These are phyloP conservation scores for Rhinoraja longicauda DNA, from an alignment of 2,797 vertebrate genomes.

Conservation along the genomic window DNA sequence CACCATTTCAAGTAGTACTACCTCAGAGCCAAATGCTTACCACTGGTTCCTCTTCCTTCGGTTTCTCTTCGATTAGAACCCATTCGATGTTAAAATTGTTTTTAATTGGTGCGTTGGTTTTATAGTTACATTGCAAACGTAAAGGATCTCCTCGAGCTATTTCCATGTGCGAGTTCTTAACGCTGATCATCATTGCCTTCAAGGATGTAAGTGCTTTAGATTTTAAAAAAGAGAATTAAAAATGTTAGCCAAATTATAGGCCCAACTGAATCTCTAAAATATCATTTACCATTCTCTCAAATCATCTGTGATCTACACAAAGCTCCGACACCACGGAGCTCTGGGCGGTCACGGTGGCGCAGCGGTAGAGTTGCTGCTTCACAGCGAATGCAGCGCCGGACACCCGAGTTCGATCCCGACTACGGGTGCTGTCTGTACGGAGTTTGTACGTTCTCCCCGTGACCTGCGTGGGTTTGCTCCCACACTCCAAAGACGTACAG, in stretches of 20 bases:
- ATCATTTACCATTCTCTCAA: neutral
- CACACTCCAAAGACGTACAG: too few relatives aligned
- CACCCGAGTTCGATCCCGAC: too few relatives aligned
- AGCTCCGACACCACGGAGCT: neutral
- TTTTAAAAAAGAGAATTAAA: neutral
- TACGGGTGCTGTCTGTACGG: too few relatives aligned
- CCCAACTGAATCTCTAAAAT: neutral
- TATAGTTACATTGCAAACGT: constrained; percentile 54
- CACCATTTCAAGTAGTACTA: too few relatives aligned
- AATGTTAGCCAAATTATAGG: neutral
- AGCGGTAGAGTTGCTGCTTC: too few relatives aligned
- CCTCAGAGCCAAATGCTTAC: neutral
- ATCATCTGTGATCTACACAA: neutral
- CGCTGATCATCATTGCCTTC: constrained; percentile 48
- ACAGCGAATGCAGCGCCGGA: too few relatives aligned
- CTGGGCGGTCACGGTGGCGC: too few relatives aligned
- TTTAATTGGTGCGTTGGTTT: rapidly evolving
- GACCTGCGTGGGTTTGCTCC: too few relatives aligned
- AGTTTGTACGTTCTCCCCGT: too few relatives aligned
- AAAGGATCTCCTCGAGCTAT: constrained; percentile 44
- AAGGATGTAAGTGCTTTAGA: constrained; percentile 51
- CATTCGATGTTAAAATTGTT: neutral
- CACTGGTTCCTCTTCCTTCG: neutral
- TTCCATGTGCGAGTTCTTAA: constrained; percentile 39
- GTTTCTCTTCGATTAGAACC: constrained; percentile 41